Evolutionary conservation across 1,140 invertebrate genomes (phyloP).

Genomic region (Nautilus pompilius): DNA sequence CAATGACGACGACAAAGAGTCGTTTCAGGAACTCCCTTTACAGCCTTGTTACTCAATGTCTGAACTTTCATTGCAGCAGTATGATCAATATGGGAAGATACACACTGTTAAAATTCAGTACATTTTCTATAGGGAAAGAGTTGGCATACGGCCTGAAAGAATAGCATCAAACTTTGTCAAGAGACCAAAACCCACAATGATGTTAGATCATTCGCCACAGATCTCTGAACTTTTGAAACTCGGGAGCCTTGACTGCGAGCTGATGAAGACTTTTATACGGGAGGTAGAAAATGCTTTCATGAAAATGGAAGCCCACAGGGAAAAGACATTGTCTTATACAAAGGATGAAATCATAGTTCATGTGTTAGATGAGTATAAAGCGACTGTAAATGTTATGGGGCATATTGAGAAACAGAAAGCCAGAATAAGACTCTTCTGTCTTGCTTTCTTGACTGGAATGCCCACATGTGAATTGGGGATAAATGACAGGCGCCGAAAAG

Average conservation of each 20-base stretch:
- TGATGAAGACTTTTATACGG: constrained; percentile 86
- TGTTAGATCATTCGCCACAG: constrained; percentile 93
- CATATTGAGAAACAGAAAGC: constrained; percentile 86
- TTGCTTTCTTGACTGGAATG: constrained; percentile 76
- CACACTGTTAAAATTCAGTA: constrained; percentile 98
- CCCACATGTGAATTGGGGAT: constrained; percentile 95
- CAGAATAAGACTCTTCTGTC: constrained; percentile 89
- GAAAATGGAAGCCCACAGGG: constrained; percentile 41
- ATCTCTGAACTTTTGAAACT: constrained; percentile 95
- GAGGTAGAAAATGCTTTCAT: constrained; percentile 79
- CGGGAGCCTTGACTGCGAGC: constrained; percentile 83
- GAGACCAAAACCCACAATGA: constrained; percentile 56
- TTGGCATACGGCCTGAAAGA: constrained; percentile 93
- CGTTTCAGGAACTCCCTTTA: constrained; percentile 71
- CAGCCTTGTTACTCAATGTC: constrained; percentile 82
- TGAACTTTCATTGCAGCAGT: constrained; percentile 86
- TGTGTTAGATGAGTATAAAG: constrained; percentile 93
- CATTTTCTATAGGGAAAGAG: constrained; percentile 96
- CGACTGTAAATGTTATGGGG: constrained; percentile 79
- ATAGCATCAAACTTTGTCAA: constrained; percentile 60
- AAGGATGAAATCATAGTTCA: constrained; percentile 97
- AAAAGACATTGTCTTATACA: constrained; percentile 80
- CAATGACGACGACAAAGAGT: constrained; percentile 35
- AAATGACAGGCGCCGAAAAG: constrained; percentile 94
- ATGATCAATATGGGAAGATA: constrained; percentile 98